Evolutionary conservation across 2,888 invertebrate genomes (phyloP).

Genomic region (Sturmia bella): DNA sequence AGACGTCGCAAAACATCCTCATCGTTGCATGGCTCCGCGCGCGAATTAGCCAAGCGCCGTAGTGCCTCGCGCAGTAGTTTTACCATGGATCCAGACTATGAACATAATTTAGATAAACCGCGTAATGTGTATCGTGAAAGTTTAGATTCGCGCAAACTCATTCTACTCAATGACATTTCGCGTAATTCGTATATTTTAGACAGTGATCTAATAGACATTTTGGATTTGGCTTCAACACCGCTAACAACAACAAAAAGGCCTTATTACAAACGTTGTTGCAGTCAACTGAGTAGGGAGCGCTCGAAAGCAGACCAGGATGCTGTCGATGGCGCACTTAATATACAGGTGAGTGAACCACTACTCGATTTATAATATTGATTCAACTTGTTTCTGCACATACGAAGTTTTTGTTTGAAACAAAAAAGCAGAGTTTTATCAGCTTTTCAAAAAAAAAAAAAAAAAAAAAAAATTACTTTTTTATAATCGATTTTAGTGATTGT

Average conservation of each 20-base stretch:
- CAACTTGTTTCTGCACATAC: too few species aligned
- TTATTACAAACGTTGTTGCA: slow-evolving; percentile 49
- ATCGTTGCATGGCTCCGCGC: slow-evolving; percentile 68
- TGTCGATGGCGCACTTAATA: slow-evolving; percentile 70
- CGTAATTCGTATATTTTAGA: slow-evolving; percentile 78
- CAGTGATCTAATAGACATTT: slow-evolving; percentile 76
- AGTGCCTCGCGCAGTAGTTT: slow-evolving; percentile 73
- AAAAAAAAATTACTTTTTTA: too few species aligned
- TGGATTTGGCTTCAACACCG: slow-evolving; percentile 78
- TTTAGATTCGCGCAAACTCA: slow-evolving; percentile 80
- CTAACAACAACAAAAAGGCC: slow-evolving; percentile 69
- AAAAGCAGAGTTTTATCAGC: too few species aligned
- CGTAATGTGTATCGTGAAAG: slow-evolving; percentile 81
- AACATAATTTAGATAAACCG: slow-evolving; percentile 79
- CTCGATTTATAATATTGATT: too few species aligned
- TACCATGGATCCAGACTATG: slow-evolving; percentile 77
- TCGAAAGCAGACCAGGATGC: slow-evolving; percentile 51
- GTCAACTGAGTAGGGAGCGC: slow-evolving; percentile 56
- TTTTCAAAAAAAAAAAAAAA: too few species aligned
- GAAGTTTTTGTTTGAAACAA: too few species aligned
- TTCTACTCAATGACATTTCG: slow-evolving; percentile 78
- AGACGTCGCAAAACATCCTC: slow-evolving; percentile 74
- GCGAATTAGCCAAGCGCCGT: slow-evolving; percentile 70
- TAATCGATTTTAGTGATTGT: too few species aligned
- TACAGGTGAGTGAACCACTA: slow-evolving; percentile 74